Conservation (phyloP, 2,888 invertebrate species). For the Morpho deidamia region DNA sequence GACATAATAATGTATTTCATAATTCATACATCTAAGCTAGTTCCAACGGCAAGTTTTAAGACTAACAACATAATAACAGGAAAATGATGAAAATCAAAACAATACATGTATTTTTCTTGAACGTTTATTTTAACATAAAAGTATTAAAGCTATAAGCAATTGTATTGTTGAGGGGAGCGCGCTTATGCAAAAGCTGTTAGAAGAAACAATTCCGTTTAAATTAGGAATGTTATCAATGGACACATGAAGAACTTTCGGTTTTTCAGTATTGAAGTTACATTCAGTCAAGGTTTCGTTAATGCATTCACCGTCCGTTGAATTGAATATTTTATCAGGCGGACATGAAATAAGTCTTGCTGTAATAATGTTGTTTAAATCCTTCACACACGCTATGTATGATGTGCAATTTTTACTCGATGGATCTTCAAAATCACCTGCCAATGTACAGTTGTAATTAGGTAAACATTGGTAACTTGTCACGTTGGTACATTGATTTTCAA, state of each 20-base stretch:
- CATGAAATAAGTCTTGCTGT: constrained; percentile 51
- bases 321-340: constrained; percentile 40
- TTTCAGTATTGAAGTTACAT: constrained; percentile 31
- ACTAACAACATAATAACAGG: constrained; percentile 9
- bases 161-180: neutral
- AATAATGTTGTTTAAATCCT: constrained; percentile 40
- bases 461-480: constrained; percentile 51
- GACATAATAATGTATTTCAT: too few species aligned
- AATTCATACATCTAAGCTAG: neutral
- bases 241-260: constrained; percentile 20
- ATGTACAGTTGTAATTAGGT: constrained; percentile 43
- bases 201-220: constrained; percentile 17
- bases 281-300: constrained; percentile 37
- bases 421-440: constrained; percentile 38
- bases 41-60: constrained; percentile 1
- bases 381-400: constrained; percentile 48
- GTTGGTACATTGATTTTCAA: constrained; percentile 56
- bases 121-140: constrained; percentile 3
- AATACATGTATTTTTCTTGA: neutral
- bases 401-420: constrained; percentile 36
- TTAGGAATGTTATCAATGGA: constrained; percentile 16
- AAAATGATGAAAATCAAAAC: constrained; percentile 5
- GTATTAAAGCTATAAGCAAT: neutral
- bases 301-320: constrained; percentile 34
- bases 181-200: constrained; percentile 1